These are phyloP conservation scores for Knipowitschia caucasica DNA, from an alignment of 2,797 vertebrate species.

Conservation along the genomic window DNA sequence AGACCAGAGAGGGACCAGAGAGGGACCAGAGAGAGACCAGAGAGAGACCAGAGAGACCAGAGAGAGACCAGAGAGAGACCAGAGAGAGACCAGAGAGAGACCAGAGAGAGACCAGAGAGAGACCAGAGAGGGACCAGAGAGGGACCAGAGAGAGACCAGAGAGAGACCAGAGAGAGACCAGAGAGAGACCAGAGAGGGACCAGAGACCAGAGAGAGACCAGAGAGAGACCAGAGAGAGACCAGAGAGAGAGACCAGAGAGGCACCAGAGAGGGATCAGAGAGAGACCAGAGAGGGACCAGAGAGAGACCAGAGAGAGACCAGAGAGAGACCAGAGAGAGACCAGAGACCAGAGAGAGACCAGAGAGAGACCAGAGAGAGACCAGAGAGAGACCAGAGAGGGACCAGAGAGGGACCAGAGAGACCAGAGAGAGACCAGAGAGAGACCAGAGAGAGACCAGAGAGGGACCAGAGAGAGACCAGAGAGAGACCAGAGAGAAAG, in stretches of 20 bases:
- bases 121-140: too few species aligned
- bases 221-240: not conserved
- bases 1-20: not conserved
- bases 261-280: not conserved
- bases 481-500: not conserved
- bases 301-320: not conserved
- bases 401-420: too few species aligned
- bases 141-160: not conserved
- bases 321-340: not conserved
- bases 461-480: not conserved
- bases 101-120: not conserved
- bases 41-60: not conserved
- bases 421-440: not conserved
- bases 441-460: too few species aligned
- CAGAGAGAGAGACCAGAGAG: not conserved
- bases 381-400: not conserved
- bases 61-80: not conserved
- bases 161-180: too few species aligned
- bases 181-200: not conserved
- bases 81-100: not conserved
- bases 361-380: not conserved
- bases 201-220: not conserved
- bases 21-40: not conserved
- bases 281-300: not conserved
- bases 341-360: not conserved